phyloP scores from a whole-genome alignment of 2,797 vertebrate species.

The Perodicticus potto region DNA sequence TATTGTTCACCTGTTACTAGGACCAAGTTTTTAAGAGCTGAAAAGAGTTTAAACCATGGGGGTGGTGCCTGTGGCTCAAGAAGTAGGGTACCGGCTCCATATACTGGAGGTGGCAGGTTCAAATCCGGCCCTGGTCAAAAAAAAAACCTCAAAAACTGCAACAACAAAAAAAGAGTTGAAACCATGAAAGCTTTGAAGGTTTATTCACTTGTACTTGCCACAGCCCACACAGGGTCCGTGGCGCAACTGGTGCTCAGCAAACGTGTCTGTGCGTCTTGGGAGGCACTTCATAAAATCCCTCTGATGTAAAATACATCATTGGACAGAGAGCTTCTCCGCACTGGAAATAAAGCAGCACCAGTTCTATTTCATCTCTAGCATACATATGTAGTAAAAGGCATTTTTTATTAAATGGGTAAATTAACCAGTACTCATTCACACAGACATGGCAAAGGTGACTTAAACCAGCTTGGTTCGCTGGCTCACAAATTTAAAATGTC shows the following conservation, averaged over 20 bases:
- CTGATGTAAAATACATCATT: conserved; percentile 26
- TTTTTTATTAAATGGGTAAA: conserved; percentile 44
- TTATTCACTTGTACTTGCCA: background rate
- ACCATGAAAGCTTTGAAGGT: background rate
- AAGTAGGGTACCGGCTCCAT: no score
- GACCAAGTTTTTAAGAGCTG: conserved; percentile 17
- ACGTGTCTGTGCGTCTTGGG: background rate
- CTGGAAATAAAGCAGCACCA: background rate
- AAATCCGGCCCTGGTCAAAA: no score
- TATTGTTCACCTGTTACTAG: background rate
- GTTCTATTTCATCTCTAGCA: conserved; percentile 42
- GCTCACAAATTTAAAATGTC: conserved; percentile 17
- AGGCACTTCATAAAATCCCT: background rate
- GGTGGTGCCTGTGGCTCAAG: no score
- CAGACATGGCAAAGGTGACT: background rate
- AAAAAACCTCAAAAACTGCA: no score
- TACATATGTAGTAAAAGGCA: background rate
- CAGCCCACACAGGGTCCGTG: background rate
- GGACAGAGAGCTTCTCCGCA: background rate
- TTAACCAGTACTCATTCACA: background rate
- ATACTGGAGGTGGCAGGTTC: no score
- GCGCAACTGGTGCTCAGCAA: background rate
- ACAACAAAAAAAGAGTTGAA: background rate
- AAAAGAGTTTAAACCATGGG: background rate
- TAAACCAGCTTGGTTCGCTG: background rate